Conservation (phyloP, 2,113 vertebrate species). For the Eudyptes chrysolophus region DNA sequence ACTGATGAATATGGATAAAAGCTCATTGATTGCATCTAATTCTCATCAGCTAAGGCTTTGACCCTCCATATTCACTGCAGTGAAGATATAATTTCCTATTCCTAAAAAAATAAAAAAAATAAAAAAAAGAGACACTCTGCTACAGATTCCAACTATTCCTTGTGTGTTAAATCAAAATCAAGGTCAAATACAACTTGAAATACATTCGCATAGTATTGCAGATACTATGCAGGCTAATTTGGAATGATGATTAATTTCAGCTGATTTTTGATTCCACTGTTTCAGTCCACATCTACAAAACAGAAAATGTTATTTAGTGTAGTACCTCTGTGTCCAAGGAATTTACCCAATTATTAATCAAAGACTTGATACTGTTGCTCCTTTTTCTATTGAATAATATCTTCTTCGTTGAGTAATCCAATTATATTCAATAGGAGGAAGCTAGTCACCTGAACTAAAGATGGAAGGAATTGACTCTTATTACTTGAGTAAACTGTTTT, state of each 20-base stretch:
- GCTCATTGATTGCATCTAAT: conserved; percentile 52
- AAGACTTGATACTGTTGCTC: background rate
- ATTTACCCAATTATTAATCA: background rate
- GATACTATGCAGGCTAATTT: background rate
- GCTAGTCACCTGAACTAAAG: background rate
- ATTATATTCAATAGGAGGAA: background rate
- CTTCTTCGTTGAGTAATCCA: background rate
- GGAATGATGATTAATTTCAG: background rate
- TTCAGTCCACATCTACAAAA: background rate
- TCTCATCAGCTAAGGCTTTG: conserved; percentile 44
- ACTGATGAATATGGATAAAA: conserved; percentile 57
- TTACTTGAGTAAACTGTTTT: background rate
- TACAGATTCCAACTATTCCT: background rate
- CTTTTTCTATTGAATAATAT: background rate
- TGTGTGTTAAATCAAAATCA: conserved; percentile 11
- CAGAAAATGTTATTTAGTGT: background rate
- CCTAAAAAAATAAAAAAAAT: background rate
- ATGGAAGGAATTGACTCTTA: background rate
- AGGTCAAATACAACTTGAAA: conserved; percentile 15
- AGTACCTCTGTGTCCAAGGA: background rate
- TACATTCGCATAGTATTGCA: background rate
- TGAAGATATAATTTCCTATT: background rate
- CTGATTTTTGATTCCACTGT: background rate
- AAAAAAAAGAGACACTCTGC: background rate
- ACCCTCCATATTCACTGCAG: background rate